Percentiles rank a stretch among this genome's conserved stretches.
Evolutionary conservation across 2,113 vertebrate species (phyloP).

Genomic region (Rattus norvegicus): DNA sequence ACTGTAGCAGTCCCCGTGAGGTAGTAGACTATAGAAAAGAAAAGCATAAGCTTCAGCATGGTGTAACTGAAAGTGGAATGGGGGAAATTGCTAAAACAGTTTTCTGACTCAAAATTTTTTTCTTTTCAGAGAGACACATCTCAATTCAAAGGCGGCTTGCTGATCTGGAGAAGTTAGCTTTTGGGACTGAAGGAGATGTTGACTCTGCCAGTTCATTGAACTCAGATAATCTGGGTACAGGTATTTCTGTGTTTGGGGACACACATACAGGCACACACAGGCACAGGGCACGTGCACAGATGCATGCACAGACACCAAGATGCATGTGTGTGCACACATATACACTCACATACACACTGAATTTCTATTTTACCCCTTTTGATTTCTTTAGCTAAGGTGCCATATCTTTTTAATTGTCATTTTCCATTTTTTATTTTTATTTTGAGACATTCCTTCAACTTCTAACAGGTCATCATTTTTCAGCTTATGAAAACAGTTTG

Average conservation of each 20-base stretch:
- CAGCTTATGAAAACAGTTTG: conserved; percentile 16
- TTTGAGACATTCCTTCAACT: neutral
- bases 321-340: too few relatives aligned
- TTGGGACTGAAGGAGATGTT: conserved; percentile 88
- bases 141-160: conserved; percentile 94
- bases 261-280: too few relatives aligned
- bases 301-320: too few relatives aligned
- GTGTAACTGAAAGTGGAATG: neutral
- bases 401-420: neutral
- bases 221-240: conserved; percentile 72
- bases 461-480: neutral
- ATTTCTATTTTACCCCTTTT: neutral
- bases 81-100: conserved; percentile 13
- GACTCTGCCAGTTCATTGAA: conserved; percentile 66
- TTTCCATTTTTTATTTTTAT: neutral
- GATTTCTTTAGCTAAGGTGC: neutral
- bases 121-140: conserved; percentile 92
- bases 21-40: neutral
- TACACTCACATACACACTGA: neutral
- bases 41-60: neutral
- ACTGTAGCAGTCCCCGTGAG: neutral
- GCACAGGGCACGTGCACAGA: too few relatives aligned
- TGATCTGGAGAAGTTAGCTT: conserved; percentile 92
- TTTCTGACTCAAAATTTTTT: conserved; percentile 55
- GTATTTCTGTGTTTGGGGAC: conserved; percentile 64